A percentile compares a stretch with the other conserved stretches of the same genome.
Evolutionary conservation across 2,888 invertebrate species (phyloP).

Genomic region (Lysandra coridon): DNA sequence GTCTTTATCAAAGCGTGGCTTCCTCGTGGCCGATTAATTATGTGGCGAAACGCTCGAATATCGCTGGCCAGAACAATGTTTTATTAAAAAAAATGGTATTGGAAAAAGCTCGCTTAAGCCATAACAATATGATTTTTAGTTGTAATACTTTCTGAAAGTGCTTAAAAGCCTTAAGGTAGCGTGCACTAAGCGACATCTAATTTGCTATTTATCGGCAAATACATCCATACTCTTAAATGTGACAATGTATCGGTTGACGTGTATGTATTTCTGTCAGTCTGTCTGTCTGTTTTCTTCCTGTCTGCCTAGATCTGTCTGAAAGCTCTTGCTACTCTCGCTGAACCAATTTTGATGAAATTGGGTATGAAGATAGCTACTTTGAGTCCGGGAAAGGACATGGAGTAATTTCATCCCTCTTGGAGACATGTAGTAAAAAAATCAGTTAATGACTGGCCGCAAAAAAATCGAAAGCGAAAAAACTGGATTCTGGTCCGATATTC

Average conservation of each 20-base stretch:
- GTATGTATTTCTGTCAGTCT: too few relatives aligned
- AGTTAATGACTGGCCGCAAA: background rate
- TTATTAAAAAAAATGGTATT: background rate
- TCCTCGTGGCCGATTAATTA: slow-evolving; percentile 34
- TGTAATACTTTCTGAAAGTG: too few relatives aligned
- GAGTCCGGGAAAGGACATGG: background rate
- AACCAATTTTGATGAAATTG: background rate
- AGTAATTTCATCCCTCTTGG: background rate
- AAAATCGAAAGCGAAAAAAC: background rate
- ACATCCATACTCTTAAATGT: background rate
- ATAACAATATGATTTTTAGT: too few relatives aligned
- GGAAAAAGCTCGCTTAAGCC: too few relatives aligned
- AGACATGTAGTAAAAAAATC: background rate
- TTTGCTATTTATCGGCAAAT: too few relatives aligned
- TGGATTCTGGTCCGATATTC: background rate
- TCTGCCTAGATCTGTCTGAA: background rate
- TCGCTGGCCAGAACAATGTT: background rate
- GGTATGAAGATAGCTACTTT: background rate
- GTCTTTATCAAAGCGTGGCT: slow-evolving; percentile 40
- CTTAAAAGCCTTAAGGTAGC: too few relatives aligned
- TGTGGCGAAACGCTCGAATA: background rate
- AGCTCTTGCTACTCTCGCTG: background rate
- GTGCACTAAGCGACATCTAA: too few relatives aligned
- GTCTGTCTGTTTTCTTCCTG: background rate
- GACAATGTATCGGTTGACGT: background rate